Base-by-base conservation (phyloP, 53 echinoderm and acorn worm species). In the Temnopleurus reevesii region DNA sequence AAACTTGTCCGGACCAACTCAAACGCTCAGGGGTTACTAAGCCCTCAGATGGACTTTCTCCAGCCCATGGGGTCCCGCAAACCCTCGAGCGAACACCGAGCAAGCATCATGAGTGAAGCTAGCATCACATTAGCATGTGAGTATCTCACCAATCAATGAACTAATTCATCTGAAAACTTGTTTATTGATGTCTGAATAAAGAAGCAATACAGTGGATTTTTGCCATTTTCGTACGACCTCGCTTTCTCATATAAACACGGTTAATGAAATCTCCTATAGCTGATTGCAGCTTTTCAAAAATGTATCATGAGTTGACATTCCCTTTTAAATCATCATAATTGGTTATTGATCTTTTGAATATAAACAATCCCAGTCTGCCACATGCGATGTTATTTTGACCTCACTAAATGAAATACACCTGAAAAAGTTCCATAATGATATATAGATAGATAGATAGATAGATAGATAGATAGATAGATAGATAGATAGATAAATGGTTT, bases 51-150 rank as follows among this genome's bases (percentile, higher is more conserved):
- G 66, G 94, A 92, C 44, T 76, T 88, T 2, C 90, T 92, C 36
- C 65, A 90, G 25, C 90, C 28, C n/a, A 49, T 23, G 3, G 56
- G 7, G 41, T 21, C 71, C 17, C 13, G 79, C 13, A 28, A 49
- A 46, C 79, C 24, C 4, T 45, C 86, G 1, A 15, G 24, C 28
- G 94, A 94, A 77, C 94, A 94, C 54, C 84, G 94, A 12, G 90
- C 84, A 28, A 94, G 94, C 76, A 90, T 91, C 12, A 92, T 94
- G 92, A 94, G 92, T 56, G 90, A 90, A 35, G 94, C 94, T 53
- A 92, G 94, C 54, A 88, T 89, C 23, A 91, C 94, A 3, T 89
- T 94, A 76, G 59, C 80, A 59, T 90, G 94, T 94, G 89, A 92
- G 92, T 90, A 58, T 41, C 21, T 63, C 30, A 17, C 15, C 34